Conservation (phyloP, 1,140 invertebrate species). For the Pseudomyrmex gracilis region DNA sequence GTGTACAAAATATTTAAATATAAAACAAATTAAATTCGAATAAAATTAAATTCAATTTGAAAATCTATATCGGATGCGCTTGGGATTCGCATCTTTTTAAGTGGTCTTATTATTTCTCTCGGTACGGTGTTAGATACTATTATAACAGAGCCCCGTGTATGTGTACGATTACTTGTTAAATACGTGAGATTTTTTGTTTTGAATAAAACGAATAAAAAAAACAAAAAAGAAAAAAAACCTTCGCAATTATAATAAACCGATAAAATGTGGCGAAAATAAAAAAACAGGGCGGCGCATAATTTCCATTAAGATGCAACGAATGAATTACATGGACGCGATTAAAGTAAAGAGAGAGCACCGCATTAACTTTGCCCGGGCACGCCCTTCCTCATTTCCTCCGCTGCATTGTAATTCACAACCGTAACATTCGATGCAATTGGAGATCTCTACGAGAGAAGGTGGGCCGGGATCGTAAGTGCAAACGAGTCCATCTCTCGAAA, state of each 20-base stretch:
- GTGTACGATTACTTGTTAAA: background rate
- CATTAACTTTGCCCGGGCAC: constrained; percentile 53
- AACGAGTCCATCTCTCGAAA: constrained; percentile 67
- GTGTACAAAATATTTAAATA: no score
- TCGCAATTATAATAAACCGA: constrained; percentile 8
- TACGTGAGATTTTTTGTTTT: background rate
- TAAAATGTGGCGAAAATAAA: background rate
- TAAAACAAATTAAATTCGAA: no score
- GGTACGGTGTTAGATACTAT: no score
- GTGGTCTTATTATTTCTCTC: no score
- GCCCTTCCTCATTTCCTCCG: constrained; percentile 53
- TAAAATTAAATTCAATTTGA: no score
- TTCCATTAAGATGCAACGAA: constrained; percentile 43
- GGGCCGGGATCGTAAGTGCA: constrained; percentile 46
- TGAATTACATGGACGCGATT: constrained; percentile 43
- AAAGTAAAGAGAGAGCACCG: constrained; percentile 56
- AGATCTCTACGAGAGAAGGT: constrained; percentile 30
- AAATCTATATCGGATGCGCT: no score
- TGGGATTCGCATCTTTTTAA: no score
- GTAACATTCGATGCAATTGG: constrained; percentile 43
- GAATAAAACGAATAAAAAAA: background rate
- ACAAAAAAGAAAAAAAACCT: background rate
- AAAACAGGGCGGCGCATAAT: background rate
- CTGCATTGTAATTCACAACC: constrained; percentile 56
- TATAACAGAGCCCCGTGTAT: no score